phyloP scores from a whole-genome alignment of 2,888 invertebrate genomes.

The Megastigmus dorsalis region DNA sequence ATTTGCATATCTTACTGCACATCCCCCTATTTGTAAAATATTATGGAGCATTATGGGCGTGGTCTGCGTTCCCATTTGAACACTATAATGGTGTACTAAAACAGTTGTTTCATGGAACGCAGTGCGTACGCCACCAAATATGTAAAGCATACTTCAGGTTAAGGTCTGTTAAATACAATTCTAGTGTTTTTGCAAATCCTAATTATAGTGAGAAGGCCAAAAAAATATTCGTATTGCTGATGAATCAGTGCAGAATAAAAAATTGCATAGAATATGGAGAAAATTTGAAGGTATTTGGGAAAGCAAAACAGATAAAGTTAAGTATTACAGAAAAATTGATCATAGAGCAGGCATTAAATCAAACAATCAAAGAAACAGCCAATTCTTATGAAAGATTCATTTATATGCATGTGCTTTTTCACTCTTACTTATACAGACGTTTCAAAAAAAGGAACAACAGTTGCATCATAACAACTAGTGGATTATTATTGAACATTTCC shows the following conservation, averaged over 20 bases:
- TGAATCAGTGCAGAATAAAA: not conserved
- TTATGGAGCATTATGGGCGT: conserved; percentile 43
- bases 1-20: conserved; percentile 48
- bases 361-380: too few relatives aligned
- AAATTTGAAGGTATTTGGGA: not conserved
- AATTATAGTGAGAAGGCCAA: not conserved
- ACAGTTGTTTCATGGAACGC: conserved; percentile 35
- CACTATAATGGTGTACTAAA: conserved; percentile 38
- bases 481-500: not conserved
- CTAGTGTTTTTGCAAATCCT: not conserved
- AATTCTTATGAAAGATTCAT: conserved; percentile 1
- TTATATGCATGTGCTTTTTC: not conserved
- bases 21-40: conserved; percentile 40
- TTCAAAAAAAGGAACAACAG: not conserved
- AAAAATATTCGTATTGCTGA: not conserved
- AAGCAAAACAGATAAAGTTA: not conserved
- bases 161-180: not conserved
- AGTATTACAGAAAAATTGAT: not conserved
- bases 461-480: not conserved
- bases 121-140: conserved; percentile 38
- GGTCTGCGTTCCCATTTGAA: conserved; percentile 43
- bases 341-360: not conserved
- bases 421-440: not conserved
- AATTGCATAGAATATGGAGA: not conserved
- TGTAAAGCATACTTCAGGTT: conserved; percentile 11